Conservation (phyloP, 2,797 vertebrate species). For the Morelia viridis region DNA sequence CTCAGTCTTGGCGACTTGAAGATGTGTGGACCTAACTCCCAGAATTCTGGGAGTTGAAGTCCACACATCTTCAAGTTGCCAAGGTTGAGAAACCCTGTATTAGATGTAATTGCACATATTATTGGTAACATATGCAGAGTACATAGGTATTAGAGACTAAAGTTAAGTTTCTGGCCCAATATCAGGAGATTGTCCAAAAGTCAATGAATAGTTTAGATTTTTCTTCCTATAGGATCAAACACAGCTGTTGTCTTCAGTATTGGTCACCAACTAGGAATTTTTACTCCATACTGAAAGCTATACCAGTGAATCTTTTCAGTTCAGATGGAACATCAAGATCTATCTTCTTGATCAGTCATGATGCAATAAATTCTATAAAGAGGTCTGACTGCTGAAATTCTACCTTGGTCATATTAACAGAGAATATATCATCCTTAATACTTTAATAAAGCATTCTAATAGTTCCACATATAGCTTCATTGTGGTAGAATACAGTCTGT, state of each 20-base stretch:
- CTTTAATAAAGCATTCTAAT: background rate
- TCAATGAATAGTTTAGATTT: background rate
- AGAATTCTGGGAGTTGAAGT: too few relatives aligned
- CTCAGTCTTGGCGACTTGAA: too few relatives aligned
- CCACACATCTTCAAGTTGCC: too few relatives aligned
- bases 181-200: background rate
- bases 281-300: background rate
- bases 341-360: background rate
- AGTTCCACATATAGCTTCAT: background rate
- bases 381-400: background rate
- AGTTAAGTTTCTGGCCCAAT: background rate
- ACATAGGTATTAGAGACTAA: background rate
- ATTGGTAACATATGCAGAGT: background rate
- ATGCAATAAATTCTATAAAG: background rate
- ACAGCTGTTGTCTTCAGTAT: background rate
- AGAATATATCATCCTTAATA: background rate
- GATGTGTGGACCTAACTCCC: too few relatives aligned
- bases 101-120: background rate
- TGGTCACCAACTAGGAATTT: background rate
- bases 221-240: background rate
- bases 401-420: background rate
- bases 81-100: too few relatives aligned
- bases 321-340: background rate
- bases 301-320: background rate
- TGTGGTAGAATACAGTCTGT: background rate